phyloP scores from a whole-genome alignment of 2,888 invertebrate genomes.

The Mesorhabditis spiculigera region DNA sequence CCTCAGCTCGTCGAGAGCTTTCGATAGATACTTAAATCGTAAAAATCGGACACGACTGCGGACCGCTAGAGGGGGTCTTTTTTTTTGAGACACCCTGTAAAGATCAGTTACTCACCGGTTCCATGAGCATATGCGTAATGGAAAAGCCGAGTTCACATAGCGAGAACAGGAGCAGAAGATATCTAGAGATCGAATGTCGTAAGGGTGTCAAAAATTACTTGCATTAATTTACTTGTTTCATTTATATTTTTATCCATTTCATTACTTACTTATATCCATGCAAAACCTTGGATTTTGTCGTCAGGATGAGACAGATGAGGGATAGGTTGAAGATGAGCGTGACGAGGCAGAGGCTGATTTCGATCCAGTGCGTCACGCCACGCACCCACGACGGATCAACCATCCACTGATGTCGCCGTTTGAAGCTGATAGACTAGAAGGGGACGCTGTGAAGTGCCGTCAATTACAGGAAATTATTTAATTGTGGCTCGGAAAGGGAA shows the following conservation, averaged over 20 bases:
- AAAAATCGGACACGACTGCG: no score
- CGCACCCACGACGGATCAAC: not conserved
- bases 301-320: not conserved
- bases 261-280: conserved; percentile 2
- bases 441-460: no score
- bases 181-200: not conserved
- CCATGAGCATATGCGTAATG: conserved; percentile 1
- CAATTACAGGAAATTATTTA: no score
- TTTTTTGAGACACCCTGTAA: not conserved
- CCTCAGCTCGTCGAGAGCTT: no score
- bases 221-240: not conserved
- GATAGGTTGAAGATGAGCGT: not conserved
- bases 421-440: no score
- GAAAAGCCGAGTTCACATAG: conserved; percentile 2
- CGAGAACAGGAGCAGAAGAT: not conserved
- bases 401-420: not conserved
- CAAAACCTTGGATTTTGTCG: not conserved
- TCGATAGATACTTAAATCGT: no score
- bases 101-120: not conserved
- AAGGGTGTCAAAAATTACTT: not conserved
- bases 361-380: not conserved
- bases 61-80: no score
- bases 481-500: no score
- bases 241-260: not conserved
- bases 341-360: not conserved